Base-by-base conservation (phyloP, 2,797 vertebrate genomes). In the Hippocampus kuda region DNA sequence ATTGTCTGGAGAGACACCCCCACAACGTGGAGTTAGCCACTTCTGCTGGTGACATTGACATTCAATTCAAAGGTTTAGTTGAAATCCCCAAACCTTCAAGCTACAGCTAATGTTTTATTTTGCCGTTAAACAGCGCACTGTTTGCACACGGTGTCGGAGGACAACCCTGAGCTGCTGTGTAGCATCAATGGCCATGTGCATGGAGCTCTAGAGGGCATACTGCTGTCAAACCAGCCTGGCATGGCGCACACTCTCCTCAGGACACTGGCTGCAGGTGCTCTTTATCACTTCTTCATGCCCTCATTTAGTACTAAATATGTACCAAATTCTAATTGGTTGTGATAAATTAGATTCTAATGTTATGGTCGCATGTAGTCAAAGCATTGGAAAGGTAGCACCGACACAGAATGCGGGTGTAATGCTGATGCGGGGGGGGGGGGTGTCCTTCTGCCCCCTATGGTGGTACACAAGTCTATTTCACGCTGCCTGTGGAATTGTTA, bases 71-170 rank as follows among this genome's bases (percentile, higher is more conserved):
- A 15, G 44, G 15, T 42, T 51, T 6, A 8, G 15, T 6, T 34
- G 24, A 24, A 56, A 22, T 10, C 22, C 1, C 42, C 42, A 66
- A 30, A 38, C 18, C 9, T 46, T 22, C 5, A 15, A 27, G 18
- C 16, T 46, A 11, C 12, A 15, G 49, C 38, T 76, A 1, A 68
- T 34, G 41, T 41, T 38, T 42, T 24, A 5, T 51, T 11, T 20
- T 72, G 16, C 7, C 75, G 57, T 83, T 1, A 15, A 10, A 16
- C 83, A 99, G 97, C 95, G 5, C 94, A 96, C 79, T 99, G 97
- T 84, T 87, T 99, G 80, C 96, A 99, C 85, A 94, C 93, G 2
- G 96, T 98, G 81, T 95, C 95, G 0, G 97, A 99, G 85, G 97
- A 99, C 68, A 99, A 99, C 80, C 81, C 91, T 1, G 96, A 98